Evolutionary conservation across 2,888 invertebrate species (phyloP).

Genomic region (Alentia gelatinosa): DNA sequence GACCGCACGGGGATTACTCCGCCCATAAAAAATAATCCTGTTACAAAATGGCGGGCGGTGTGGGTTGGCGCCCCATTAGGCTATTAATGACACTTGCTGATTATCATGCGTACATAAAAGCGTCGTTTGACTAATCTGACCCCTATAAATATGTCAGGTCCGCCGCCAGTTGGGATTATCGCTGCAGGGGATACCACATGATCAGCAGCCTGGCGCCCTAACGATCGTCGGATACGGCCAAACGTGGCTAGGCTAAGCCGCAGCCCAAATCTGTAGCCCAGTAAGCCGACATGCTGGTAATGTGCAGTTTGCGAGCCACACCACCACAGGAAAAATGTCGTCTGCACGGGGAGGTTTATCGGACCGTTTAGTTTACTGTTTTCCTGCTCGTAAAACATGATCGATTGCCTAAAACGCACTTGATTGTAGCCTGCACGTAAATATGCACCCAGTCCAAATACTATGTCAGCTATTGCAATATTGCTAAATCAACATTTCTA

Average conservation of each 20-base stretch:
- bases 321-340: background rate
- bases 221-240: background rate
- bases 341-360: background rate
- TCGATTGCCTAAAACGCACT: background rate
- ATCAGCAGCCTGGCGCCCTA: background rate
- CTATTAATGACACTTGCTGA: conserved; percentile 42
- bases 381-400: background rate
- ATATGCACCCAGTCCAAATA: too few species aligned
- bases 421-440: background rate
- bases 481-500: too few species aligned
- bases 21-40: conserved; percentile 12
- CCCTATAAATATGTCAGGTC: conserved; percentile 44
- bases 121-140: conserved; percentile 44
- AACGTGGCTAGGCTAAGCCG: background rate
- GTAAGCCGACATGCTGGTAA: background rate
- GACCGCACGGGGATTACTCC: background rate
- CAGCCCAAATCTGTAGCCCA: background rate
- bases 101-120: conserved; percentile 47
- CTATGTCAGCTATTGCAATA: too few species aligned
- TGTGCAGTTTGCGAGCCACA: background rate
- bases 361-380: conserved; percentile 1
- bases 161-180: conserved; percentile 4
- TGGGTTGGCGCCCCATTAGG: conserved; percentile 48
- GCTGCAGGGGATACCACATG: background rate
- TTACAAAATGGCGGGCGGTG: background rate